Conservation (phyloP, 1,140 invertebrate species). For the Telenomus remus region DNA sequence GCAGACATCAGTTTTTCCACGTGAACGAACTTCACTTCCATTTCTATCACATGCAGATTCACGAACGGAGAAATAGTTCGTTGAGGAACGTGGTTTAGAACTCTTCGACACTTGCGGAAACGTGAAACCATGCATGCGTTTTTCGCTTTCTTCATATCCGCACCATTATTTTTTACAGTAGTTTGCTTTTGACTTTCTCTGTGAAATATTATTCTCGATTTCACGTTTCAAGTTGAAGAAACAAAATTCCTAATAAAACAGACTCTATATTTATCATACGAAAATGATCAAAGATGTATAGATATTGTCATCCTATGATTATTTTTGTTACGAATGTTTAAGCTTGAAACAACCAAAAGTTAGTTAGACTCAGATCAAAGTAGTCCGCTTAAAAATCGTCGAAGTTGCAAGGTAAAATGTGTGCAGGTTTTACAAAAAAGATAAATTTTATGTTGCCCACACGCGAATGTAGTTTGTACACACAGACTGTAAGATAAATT, state of each 20-base stretch:
- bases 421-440: constrained; percentile 12
- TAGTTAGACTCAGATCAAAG: no score
- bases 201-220: no score
- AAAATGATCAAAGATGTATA: no score
- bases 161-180: constrained; percentile 32
- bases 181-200: constrained; percentile 52
- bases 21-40: constrained; percentile 32
- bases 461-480: constrained; percentile 20
- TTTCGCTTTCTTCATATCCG: constrained; percentile 41
- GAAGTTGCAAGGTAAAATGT: constrained; percentile 57
- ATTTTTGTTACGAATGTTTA: no score
- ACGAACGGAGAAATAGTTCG: constrained; percentile 32
- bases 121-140: constrained; percentile 52
- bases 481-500: constrained; percentile 52
- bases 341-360: no score
- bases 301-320: no score
- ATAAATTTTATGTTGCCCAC: constrained; percentile 45
- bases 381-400: constrained; percentile 37
- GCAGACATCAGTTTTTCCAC: constrained; percentile 56
- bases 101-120: constrained; percentile 14
- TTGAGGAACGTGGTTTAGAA: constrained; percentile 34
- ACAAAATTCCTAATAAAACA: no score
- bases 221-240: no score
- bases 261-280: no score
- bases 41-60: constrained; percentile 38